Evolutionary conservation across 2,113 vertebrate species (phyloP).

Genomic region (Macquaria ambigua): DNA sequence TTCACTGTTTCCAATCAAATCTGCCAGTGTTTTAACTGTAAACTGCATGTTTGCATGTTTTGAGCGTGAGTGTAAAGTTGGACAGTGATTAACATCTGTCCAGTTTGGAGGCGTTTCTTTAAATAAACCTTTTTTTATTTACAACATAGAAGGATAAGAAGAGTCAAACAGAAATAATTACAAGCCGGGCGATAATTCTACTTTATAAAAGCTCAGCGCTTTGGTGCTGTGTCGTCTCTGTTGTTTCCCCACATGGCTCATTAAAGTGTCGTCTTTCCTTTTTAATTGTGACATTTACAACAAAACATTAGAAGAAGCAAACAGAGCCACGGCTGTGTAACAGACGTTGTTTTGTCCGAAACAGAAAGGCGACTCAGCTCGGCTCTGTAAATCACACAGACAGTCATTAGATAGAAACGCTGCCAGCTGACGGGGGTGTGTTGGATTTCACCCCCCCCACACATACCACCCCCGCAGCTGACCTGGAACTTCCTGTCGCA

Average conservation of each 20-base stretch:
- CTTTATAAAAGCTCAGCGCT: not conserved
- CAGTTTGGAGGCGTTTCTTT: too few species aligned
- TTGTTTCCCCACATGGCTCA: not conserved
- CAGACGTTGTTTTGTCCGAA: constrained; percentile 23
- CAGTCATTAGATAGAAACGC: constrained; percentile 22
- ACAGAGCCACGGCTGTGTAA: not conserved
- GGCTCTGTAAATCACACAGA: constrained; percentile 43
- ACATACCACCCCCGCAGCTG: constrained; percentile 3
- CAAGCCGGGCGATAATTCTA: not conserved
- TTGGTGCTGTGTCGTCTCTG: not conserved
- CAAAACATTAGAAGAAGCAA: constrained; percentile 4
- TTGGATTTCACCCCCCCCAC: constrained; percentile 29
- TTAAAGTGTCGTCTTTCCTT: constrained; percentile 25
- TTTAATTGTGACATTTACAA: constrained; percentile 29
- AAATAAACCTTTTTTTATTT: too few species aligned
- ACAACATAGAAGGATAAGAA: too few species aligned
- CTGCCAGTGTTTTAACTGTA: too few species aligned
- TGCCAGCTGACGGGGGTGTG: constrained; percentile 22
- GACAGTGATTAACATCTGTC: too few species aligned
- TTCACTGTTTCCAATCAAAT: too few species aligned
- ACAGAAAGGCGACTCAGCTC: constrained; percentile 22
- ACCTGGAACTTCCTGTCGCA: constrained; percentile 22
- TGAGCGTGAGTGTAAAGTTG: too few species aligned
- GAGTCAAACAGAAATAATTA: too few species aligned
- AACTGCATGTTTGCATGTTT: too few species aligned